Base-by-base conservation (phyloP, 92 coral and sea anemone genomes). In the Diadumene lineata region DNA sequence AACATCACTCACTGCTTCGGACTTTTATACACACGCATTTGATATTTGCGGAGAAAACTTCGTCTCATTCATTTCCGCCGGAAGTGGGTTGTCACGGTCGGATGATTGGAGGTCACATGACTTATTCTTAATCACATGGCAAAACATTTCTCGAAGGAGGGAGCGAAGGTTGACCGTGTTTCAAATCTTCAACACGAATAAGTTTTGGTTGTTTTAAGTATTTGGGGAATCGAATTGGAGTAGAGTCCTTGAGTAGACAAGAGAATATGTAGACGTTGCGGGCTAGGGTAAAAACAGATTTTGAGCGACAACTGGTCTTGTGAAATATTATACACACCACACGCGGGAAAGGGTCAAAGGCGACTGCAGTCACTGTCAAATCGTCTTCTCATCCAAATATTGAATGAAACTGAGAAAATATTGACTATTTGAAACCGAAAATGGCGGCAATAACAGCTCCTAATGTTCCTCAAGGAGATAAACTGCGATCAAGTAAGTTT, bases 401-500 rank as follows among this genome's bases (percentile, higher is more conserved):
- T 56, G 77, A 56, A 56, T 72, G 66, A 56, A 56, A 72, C 31
- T 23, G 62, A 21, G 55, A 32, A 62, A 62, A 62, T 62, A 62
- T 31, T 62, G 21, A 62, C 31, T 2, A 53, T 0, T 72, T 72
- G 56, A 29, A 29, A 46, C 16, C 21, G 4, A 55, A 78, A 62
- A 78, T 78, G 82, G 82, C 82, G 21, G 82, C 70, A 24, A 18
- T 68, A 23, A 55, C 27, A 0, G 67, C 68, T 15, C 74, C 82
- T 29, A 75, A 78, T 31, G 34, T 67, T 13, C 24, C 50, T 43
- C 68, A 78, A 78, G 82, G 82, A 51, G 82, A 78, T 55, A 78
- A 78, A 60, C 60, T 78, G 38, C 67, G 82, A 78, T 56, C 66
- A 21, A 78, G 82, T 78, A 60, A 67, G 82, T 78, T 24, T 63